Percentiles rank a stretch among this genome's conserved stretches.
phyloP scores from a whole-genome alignment of 2,797 vertebrate genomes.

The Micromesistius poutassou region DNA sequence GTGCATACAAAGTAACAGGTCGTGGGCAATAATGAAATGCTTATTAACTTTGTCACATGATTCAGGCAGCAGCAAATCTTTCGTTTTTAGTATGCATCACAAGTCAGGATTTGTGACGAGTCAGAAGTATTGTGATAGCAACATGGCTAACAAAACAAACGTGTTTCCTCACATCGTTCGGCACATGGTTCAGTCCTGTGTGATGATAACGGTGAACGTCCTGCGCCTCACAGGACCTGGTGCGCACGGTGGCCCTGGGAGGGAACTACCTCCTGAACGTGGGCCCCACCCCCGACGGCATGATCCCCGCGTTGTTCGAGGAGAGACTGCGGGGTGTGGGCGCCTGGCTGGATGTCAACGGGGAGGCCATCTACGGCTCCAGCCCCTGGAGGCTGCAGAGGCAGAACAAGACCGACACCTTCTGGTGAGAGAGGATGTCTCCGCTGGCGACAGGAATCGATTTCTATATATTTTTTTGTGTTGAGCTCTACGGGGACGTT shows the following conservation, averaged over 20 bases:
- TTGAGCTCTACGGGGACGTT: no score
- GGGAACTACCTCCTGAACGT: slow-evolving; percentile 97
- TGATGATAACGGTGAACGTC: neutral
- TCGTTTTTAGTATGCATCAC: neutral
- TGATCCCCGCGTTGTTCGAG: slow-evolving; percentile 85
- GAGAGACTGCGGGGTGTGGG: slow-evolving; percentile 87
- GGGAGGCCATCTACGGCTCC: slow-evolving; percentile 88
- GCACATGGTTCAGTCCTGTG: neutral
- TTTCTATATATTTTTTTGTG: neutral
- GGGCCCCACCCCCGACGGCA: slow-evolving; percentile 88
- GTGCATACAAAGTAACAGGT: neutral
- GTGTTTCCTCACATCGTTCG: neutral
- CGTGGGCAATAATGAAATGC: neutral
- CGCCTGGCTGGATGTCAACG: slow-evolving; percentile 83
- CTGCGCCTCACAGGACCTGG: slow-evolving; percentile 77
- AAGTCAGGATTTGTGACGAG: neutral
- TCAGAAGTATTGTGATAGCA: neutral
- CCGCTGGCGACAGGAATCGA: no score
- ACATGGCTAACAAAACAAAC: neutral
- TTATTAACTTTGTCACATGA: neutral
- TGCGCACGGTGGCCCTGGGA: slow-evolving; percentile 83
- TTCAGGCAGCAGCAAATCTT: neutral
- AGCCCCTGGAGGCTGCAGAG: slow-evolving; percentile 85
- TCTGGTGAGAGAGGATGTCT: slow-evolving; percentile 77
- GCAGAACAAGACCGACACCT: slow-evolving; percentile 71